phyloP scores from a whole-genome alignment of 1,140 invertebrate genomes.

The Pogonognathellus flavescens region DNA sequence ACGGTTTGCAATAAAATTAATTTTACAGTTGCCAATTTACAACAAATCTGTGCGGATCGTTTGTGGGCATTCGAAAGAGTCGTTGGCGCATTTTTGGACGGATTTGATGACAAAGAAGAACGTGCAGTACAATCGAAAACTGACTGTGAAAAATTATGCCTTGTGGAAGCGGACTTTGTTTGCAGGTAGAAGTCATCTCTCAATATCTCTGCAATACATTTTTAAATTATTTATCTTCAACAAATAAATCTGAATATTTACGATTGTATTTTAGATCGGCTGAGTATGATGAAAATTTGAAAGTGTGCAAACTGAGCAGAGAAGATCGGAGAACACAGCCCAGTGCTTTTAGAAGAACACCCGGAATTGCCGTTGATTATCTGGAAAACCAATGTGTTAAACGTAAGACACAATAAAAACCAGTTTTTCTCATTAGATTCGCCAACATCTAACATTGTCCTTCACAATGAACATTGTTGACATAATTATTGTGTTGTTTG shows the following conservation, averaged over 20 bases:
- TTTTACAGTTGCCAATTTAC: slow-evolving; percentile 69
- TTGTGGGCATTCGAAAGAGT: slow-evolving; percentile 74
- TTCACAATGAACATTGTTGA: neutral
- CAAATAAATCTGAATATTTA: neutral
- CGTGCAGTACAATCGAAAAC: slow-evolving; percentile 70
- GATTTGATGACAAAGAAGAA: slow-evolving; percentile 72
- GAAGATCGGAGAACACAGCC: slow-evolving; percentile 73
- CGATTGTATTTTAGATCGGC: slow-evolving; percentile 69
- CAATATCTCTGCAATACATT: neutral
- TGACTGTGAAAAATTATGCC: slow-evolving; percentile 72
- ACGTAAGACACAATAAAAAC: slow-evolving; percentile 64
- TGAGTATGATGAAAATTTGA: slow-evolving; percentile 70
- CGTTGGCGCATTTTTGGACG: slow-evolving; percentile 71
- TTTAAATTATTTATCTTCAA: neutral
- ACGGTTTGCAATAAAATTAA: too few species aligned
- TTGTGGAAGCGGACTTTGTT: slow-evolving; percentile 71
- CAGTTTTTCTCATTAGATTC: neutral
- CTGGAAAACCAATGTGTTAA: slow-evolving; percentile 74
- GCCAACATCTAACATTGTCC: too few species aligned
- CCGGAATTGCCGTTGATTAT: slow-evolving; percentile 71
- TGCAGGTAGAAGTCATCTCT: slow-evolving; percentile 69
- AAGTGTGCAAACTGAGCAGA: slow-evolving; percentile 71
- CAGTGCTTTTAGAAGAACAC: slow-evolving; percentile 70
- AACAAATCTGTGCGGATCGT: slow-evolving; percentile 72
- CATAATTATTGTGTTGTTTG: neutral